These are phyloP conservation scores for Idaea aversata DNA, from an alignment of 2,888 invertebrate species.

Conservation along the genomic window DNA sequence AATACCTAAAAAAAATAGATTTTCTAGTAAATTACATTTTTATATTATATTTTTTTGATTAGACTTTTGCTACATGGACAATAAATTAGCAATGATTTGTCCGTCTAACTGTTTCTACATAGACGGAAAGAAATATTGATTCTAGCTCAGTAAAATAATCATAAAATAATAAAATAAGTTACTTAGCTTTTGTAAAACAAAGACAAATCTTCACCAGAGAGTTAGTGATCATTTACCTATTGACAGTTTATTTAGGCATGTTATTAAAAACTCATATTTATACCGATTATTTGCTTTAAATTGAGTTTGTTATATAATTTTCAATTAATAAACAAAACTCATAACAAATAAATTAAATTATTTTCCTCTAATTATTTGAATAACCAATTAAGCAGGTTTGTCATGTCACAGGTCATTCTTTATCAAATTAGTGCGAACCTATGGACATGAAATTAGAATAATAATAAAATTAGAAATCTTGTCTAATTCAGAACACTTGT, in stretches of 20 bases:
- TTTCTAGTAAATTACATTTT: constrained; percentile 6
- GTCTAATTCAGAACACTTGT: background rate
- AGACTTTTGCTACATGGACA: background rate
- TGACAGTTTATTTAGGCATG: background rate
- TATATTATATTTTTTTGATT: background rate
- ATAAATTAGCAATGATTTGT: background rate
- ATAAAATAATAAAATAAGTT: constrained; percentile 4
- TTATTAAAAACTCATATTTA: background rate
- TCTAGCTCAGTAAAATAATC: background rate
- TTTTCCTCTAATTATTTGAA: background rate
- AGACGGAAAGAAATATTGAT: background rate
- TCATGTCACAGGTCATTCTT: background rate
- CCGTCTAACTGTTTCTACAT: background rate
- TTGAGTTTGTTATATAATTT: background rate
- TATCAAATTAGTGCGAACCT: background rate
- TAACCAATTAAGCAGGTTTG: background rate
- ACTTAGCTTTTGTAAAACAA: constrained; percentile 5
- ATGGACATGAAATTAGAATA: background rate
- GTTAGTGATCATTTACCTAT: no score
- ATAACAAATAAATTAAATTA: background rate
- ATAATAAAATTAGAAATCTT: background rate
- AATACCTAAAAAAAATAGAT: constrained; percentile 73
- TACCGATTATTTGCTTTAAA: background rate
- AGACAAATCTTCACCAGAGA: background rate
- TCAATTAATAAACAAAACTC: background rate